phyloP scores from a whole-genome alignment of 2,888 invertebrate genomes.

The Drosophila prostipennis region DNA sequence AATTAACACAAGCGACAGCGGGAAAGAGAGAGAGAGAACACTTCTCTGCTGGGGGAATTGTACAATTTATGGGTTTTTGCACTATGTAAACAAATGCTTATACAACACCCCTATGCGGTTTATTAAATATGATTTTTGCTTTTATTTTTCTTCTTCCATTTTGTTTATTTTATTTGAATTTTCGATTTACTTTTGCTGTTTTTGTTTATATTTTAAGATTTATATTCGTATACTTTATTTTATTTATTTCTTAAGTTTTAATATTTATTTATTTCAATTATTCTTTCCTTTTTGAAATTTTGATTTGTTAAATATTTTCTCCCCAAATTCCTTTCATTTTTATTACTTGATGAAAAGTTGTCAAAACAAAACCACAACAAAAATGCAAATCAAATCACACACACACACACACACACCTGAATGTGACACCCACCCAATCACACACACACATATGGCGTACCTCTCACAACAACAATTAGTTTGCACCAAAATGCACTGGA shows the following conservation, averaged over 20 bases:
- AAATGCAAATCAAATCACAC: conserved; percentile 1
- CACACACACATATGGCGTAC: conserved; percentile 51
- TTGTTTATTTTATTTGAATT: conserved; percentile 3
- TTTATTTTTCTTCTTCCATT: not conserved
- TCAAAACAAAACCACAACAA: conserved; percentile 29
- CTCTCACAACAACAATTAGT: conserved; percentile 58
- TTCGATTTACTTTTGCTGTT: not conserved
- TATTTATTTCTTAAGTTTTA: not conserved
- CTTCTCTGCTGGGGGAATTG: conserved; percentile 20
- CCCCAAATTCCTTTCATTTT: conserved; percentile 2
- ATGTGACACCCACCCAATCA: not conserved
- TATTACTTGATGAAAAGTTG: conserved; percentile 11
- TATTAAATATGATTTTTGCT: conserved; percentile 54
- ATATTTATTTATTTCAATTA: not conserved
- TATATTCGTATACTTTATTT: not conserved
- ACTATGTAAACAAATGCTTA: conserved; percentile 64
- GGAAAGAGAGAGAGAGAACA: conserved; percentile 10
- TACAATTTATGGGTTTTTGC: conserved; percentile 40
- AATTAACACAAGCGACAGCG: conserved; percentile 56
- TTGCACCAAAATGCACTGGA: conserved; percentile 48
- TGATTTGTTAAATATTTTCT: not conserved
- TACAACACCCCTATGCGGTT: conserved; percentile 51
- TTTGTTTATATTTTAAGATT: not conserved
- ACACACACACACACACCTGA: conserved; percentile 1
- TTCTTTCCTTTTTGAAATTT: not conserved